These are phyloP conservation scores for Psammodynastes pulverulentus DNA, from an alignment of 2,113 vertebrate genomes.

Conservation along the genomic window DNA sequence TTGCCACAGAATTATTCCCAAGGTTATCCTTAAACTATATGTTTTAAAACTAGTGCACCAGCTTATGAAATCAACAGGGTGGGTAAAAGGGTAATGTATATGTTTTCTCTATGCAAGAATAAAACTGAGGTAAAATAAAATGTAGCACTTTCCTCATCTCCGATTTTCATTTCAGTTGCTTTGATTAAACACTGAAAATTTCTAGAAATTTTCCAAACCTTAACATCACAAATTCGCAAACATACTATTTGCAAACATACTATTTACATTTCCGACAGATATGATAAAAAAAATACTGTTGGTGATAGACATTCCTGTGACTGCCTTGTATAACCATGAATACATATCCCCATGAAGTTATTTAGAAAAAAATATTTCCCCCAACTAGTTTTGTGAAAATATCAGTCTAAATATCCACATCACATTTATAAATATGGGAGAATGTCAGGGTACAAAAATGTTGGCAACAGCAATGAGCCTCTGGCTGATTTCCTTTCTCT, in stretches of 20 bases:
- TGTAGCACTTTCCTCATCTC: not conserved
- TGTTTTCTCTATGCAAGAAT: not conserved
- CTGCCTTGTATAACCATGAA: not conserved
- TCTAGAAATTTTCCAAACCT: not conserved
- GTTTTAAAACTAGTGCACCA: not conserved
- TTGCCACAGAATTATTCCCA: not conserved
- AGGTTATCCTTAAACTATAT: not conserved
- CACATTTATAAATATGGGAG: not conserved
- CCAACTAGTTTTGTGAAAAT: not conserved
- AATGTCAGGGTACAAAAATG: constrained; percentile 5
- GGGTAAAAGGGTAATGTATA: not conserved
- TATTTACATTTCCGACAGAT: not conserved
- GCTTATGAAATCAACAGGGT: not conserved
- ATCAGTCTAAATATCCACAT: not conserved
- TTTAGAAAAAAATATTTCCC: not conserved
- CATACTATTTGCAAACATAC: not conserved
- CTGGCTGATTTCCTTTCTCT: not conserved
- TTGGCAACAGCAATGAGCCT: not conserved
- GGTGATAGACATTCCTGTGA: not conserved
- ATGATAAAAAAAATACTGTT: not conserved
- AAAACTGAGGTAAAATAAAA: not conserved
- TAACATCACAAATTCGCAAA: not conserved
- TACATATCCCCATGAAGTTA: not conserved
- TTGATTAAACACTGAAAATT: not conserved
- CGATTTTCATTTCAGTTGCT: not conserved